Percentiles rank a stretch among this genome's conserved stretches.
These are phyloP conservation scores for Platanista minor DNA, from an alignment of 2,113 vertebrate genomes.

Conservation along the genomic window DNA sequence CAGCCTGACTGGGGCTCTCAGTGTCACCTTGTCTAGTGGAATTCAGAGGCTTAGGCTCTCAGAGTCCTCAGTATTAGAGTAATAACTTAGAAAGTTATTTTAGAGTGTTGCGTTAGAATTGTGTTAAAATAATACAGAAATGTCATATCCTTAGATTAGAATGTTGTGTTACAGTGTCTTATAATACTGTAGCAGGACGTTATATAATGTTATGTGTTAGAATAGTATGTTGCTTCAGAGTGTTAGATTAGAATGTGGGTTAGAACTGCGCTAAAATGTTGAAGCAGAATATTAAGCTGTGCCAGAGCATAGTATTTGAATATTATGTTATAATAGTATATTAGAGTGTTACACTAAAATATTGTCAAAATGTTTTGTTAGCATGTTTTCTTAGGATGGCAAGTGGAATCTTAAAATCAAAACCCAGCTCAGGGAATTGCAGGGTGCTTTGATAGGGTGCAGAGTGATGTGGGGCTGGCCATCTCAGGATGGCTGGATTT, in stretches of 20 bases:
- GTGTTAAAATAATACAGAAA: constrained; percentile 6
- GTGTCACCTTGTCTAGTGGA: background rate
- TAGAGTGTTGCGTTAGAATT: background rate
- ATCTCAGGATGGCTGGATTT: background rate
- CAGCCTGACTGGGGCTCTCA: background rate
- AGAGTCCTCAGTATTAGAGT: background rate
- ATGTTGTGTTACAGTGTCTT: background rate
- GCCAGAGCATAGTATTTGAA: background rate
- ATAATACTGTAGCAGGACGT: background rate
- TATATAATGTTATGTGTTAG: background rate
- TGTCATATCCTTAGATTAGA: constrained; percentile 2
- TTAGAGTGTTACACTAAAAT: background rate
- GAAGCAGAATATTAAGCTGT: constrained; percentile 30
- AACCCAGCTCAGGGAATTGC: background rate
- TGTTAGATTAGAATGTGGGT: background rate
- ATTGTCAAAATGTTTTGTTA: constrained; percentile 1
- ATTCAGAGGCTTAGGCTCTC: background rate
- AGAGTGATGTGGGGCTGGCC: background rate
- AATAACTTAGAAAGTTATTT: constrained; percentile 14
- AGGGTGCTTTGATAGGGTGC: background rate
- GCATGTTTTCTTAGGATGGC: background rate
- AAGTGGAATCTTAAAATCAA: background rate
- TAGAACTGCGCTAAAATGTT: background rate
- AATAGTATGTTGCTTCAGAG: background rate
- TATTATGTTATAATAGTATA: background rate